Conservation (phyloP, 2,888 invertebrate species). For the Gnatocerus cornutus region DNA sequence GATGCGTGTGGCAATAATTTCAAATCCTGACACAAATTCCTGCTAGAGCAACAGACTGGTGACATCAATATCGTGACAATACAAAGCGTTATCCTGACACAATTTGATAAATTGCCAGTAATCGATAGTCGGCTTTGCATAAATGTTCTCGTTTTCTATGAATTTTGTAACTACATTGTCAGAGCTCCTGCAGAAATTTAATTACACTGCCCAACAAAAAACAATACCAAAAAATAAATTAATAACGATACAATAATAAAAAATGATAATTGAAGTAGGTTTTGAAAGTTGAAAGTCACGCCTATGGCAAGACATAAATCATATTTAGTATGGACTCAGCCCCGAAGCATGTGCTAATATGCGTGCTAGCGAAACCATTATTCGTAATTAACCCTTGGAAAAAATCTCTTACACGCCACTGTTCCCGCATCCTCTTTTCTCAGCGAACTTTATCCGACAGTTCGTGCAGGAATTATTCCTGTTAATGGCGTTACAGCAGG, state of each 20-base stretch:
- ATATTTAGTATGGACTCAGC: slow-evolving; percentile 21
- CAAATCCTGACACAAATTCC: neutral
- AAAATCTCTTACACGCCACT: neutral
- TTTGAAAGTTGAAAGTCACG: slow-evolving; percentile 41
- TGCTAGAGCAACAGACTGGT: neutral
- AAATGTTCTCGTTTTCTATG: too few relatives aligned
- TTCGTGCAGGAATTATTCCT: slow-evolving; percentile 13
- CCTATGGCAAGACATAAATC: slow-evolving; percentile 21
- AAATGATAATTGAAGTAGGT: slow-evolving; percentile 31
- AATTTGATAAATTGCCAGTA: neutral
- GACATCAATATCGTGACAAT: too few relatives aligned
- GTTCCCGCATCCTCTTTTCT: slow-evolving; percentile 9
- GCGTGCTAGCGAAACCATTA: neutral
- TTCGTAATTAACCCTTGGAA: too few relatives aligned
- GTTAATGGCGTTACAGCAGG: neutral
- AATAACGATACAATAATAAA: slow-evolving; percentile 33
- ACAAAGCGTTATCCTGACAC: too few relatives aligned
- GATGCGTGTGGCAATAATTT: too few relatives aligned
- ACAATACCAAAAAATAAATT: slow-evolving; percentile 2
- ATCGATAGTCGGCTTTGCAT: too few relatives aligned
- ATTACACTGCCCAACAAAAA: neutral
- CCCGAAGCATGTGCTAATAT: neutral
- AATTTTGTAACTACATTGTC: too few relatives aligned
- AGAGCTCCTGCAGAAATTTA: too few relatives aligned
- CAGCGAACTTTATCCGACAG: slow-evolving; percentile 10